Percentiles rank a stretch among this genome's conserved stretches.
Evolutionary conservation across 2,888 invertebrate genomes (phyloP).

Genomic region (Cyaniris semiargus): DNA sequence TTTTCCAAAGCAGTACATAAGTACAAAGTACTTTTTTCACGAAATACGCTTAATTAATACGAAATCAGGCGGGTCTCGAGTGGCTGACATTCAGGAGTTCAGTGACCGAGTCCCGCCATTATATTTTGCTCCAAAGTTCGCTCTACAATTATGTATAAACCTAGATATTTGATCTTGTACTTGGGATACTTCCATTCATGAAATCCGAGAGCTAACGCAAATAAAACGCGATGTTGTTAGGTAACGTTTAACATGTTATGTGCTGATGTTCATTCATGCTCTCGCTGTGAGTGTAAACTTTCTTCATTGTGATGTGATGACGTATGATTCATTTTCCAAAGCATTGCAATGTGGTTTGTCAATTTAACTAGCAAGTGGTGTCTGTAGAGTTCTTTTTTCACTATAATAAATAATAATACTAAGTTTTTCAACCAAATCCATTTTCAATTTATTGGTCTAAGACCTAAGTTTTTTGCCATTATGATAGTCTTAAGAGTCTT

Average conservation of each 20-base stretch:
- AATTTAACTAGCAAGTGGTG: too few species aligned
- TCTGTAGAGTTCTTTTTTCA: too few species aligned
- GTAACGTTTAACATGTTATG: conserved; percentile 34
- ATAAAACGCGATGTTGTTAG: conserved; percentile 34
- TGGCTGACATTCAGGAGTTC: conserved; percentile 49
- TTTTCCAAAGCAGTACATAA: background rate
- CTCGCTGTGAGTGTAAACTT: conserved; percentile 7
- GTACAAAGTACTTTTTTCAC: background rate
- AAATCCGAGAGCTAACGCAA: conserved; percentile 38
- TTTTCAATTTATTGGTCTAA: too few species aligned
- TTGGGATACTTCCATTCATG: conserved; percentile 42
- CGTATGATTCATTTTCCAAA: background rate
- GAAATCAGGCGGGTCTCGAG: conserved; percentile 54
- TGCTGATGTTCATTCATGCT: conserved; percentile 17
- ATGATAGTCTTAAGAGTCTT: too few species aligned
- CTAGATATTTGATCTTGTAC: conserved; percentile 45
- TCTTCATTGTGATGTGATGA: background rate
- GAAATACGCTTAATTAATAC: conserved; percentile 29
- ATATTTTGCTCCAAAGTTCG: conserved; percentile 46
- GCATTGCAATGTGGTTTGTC: background rate
- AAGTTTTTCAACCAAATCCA: too few species aligned
- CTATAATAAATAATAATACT: too few species aligned
- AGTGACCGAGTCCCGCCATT: conserved; percentile 58
- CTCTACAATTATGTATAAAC: conserved; percentile 43
- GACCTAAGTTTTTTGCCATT: too few species aligned